Base-by-base conservation (phyloP, 2,888 invertebrate species). In the Rugalucina vietnamica region DNA sequence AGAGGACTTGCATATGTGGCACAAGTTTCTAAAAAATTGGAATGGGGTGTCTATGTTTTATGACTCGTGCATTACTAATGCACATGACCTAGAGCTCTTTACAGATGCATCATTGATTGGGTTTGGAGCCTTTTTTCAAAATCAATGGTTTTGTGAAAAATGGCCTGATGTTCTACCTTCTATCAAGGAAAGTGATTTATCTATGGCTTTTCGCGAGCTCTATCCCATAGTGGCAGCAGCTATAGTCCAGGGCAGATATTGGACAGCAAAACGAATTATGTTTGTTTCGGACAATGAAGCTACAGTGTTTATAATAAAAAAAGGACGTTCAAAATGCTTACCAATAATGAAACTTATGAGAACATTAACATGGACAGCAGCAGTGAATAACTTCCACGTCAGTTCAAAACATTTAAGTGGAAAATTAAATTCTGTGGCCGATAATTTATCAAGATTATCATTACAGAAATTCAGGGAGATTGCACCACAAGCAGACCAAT, bases 211-310 rank as follows among this genome's bases (percentile, higher is more conserved):
- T 27, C 57, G 27, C 3, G 57, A 57, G 57, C 57, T 57, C 57
- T 18, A 73, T 65, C 83, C 86, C n/a, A 81, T 86, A 32, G 86
- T 86, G 0, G 83, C 73, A 29, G 78, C 81, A 14, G 39, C 75
- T 32, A 39, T 83, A 12, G 12, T 81, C 14, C 81, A 81, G 83
- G 76, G 78, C 1, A 27, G 29, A 27, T 57, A 8, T 21, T 57
- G 57, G 57, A 27, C 57, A 10, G 24, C 57, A 12, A 57, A 39
- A 78, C 10, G 12, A 14, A 79, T 82, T 36, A 4, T 80, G 24
- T 79, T 85, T 36, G 10, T 76, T n/a, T 82, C 82, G 65, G 85
- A 85, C 57, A 84, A 84, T 43, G 36, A 21, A 10, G 84, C 84
- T 29, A 78, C 81, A 37, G 84, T 85, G 14, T 57, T 71, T 3